Conservation (phyloP, 2,888 invertebrate genomes). For the Pseudococcus jackbeardsleyi region DNA sequence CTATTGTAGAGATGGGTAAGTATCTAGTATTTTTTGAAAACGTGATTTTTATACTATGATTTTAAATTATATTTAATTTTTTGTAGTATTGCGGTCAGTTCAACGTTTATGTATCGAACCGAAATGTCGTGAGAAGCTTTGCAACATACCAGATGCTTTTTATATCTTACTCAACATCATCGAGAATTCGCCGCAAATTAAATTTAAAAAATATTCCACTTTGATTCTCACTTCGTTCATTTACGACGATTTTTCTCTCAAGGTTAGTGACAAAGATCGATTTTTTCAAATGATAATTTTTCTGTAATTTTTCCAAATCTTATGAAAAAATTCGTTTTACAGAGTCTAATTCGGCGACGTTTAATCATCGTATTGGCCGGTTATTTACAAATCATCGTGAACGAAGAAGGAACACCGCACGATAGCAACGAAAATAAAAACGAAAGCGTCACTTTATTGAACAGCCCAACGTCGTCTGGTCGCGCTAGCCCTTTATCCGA, state of each 20-base stretch:
- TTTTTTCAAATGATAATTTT: neutral
- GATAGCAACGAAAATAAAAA: conserved; percentile 50
- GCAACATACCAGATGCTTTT: conserved; percentile 59
- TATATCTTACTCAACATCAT: conserved; percentile 43
- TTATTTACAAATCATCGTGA: conserved; percentile 55
- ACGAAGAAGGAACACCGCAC: conserved; percentile 16
- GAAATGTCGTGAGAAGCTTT: conserved; percentile 53
- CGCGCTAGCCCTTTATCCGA: conserved; percentile 57
- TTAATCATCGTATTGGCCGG: conserved; percentile 34
- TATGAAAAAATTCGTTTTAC: neutral
- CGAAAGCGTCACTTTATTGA: neutral
- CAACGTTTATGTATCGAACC: conserved; percentile 53
- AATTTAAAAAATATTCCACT: conserved; percentile 59
- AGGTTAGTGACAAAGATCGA: conserved; percentile 34
- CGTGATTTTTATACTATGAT: neutral
- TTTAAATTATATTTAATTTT: neutral
- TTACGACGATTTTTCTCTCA: conserved; percentile 32
- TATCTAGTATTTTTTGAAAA: neutral
- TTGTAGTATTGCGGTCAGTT: conserved; percentile 40
- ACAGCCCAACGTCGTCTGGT: conserved; percentile 59
- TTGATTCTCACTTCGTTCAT: conserved; percentile 53
- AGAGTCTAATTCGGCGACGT: conserved; percentile 39
- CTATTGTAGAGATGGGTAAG: conserved; percentile 31
- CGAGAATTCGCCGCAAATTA: conserved; percentile 48
- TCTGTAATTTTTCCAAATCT: neutral